Evolutionary conservation across 2,113 vertebrate genomes (phyloP).

Genomic region (Xiphophorus hellerii): DNA sequence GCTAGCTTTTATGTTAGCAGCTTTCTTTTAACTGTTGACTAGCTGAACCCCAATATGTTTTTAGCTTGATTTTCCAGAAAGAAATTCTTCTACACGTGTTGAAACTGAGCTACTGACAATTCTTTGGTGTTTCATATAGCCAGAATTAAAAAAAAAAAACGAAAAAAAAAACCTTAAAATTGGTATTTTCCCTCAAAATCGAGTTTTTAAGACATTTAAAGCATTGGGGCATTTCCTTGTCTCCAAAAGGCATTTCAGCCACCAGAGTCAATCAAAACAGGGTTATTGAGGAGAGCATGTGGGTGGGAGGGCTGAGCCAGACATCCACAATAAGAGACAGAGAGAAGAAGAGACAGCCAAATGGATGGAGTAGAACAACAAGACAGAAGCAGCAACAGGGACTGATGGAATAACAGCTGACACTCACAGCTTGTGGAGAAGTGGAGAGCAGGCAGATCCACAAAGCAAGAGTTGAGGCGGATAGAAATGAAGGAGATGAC

Average conservation of each 20-base stretch:
- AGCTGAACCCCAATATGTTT: not conserved
- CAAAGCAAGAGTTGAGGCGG: slow-evolving; percentile 80
- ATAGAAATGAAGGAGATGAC: slow-evolving; percentile 81
- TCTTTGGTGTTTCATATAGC: not conserved
- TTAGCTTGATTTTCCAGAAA: not conserved
- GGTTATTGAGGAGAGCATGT: slow-evolving; percentile 25
- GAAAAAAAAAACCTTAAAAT: not conserved
- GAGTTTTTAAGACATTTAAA: not conserved
- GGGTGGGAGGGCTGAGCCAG: slow-evolving; percentile 26
- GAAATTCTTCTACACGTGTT: not conserved
- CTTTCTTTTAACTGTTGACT: not conserved
- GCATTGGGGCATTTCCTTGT: not conserved
- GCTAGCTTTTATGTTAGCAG: too few species aligned
- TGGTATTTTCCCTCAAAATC: not conserved
- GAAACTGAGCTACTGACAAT: not conserved
- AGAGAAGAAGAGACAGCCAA: slow-evolving; percentile 18
- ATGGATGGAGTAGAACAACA: slow-evolving; percentile 34
- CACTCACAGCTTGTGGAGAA: slow-evolving; percentile 76
- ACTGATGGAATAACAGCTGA: slow-evolving; percentile 41
- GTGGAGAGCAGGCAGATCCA: slow-evolving; percentile 82
- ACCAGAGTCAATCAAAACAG: slow-evolving; percentile 43
- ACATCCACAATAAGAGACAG: slow-evolving; percentile 13
- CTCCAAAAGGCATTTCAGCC: slow-evolving; percentile 37
- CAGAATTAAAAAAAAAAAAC: not conserved
- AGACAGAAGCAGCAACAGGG: slow-evolving; percentile 23